phyloP scores from a whole-genome alignment of 2,797 vertebrate species.

The Paratrypauchen microcephalus region DNA sequence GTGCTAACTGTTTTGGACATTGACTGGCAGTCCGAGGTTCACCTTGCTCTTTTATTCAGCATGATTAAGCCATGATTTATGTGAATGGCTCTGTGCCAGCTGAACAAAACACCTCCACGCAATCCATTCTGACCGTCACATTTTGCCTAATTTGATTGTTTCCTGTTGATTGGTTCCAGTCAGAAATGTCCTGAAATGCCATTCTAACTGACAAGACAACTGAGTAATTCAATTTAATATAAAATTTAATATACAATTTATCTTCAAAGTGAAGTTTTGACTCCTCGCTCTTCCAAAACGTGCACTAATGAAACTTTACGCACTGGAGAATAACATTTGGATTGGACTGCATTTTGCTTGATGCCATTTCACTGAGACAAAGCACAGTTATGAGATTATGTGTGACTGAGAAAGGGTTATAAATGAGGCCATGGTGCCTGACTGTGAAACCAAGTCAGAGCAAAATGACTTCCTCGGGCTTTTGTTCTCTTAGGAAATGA shows the following conservation, averaged over 20 bases:
- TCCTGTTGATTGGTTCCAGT: constrained; percentile 43
- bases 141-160: constrained; percentile 49
- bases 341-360: constrained; percentile 33
- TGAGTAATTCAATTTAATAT: too few relatives aligned
- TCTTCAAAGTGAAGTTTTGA: constrained; percentile 28
- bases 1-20: constrained; percentile 34
- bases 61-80: constrained; percentile 44
- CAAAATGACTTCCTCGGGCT: constrained; percentile 59
- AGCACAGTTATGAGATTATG: constrained; percentile 52
- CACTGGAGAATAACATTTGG: constrained; percentile 14
- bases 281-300: constrained; percentile 11
- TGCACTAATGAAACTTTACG: constrained; percentile 13
- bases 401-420: constrained; percentile 41
- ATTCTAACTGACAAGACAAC: neutral
- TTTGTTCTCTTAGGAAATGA: constrained; percentile 49
- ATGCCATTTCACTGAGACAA: constrained; percentile 46
- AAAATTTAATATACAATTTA: too few relatives aligned
- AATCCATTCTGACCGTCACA: constrained; percentile 50
- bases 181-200: constrained; percentile 20
- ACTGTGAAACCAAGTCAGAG: constrained; percentile 56
- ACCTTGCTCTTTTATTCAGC: constrained; percentile 17
- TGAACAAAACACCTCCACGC: constrained; percentile 28
- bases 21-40: constrained; percentile 53
- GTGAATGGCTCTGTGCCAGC: constrained; percentile 43
- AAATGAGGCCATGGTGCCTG: constrained; percentile 53